phyloP scores from a whole-genome alignment of 30 jellyfish, hydroid and myxozoan genomes.

The Aurelia sp. region DNA sequence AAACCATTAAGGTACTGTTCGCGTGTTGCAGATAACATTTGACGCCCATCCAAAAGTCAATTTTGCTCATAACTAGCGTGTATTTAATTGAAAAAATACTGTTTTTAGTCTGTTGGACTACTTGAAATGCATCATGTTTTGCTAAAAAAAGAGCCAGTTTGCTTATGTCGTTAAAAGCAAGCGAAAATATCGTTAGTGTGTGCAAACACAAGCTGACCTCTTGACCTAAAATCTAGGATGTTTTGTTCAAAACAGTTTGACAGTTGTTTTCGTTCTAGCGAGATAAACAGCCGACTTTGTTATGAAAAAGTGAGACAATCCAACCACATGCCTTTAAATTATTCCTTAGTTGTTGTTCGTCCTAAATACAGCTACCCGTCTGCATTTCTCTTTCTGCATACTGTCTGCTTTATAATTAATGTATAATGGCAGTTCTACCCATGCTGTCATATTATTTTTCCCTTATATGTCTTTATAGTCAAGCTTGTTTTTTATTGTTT shows the following conservation, averaged over 20 bases:
- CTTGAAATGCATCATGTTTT: too few species aligned
- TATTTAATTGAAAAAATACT: too few species aligned
- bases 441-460: too few species aligned
- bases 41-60: too few species aligned
- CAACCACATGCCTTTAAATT: slow-evolving; percentile 26
- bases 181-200: background rate
- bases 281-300: background rate
- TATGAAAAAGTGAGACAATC: background rate
- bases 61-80: too few species aligned
- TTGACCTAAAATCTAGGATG: background rate
- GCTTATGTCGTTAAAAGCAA: too few species aligned
- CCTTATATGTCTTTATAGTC: background rate
- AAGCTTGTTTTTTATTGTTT: background rate
- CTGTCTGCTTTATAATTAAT: background rate
- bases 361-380: slow-evolving; percentile 38
- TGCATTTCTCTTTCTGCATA: slow-evolving; percentile 18
- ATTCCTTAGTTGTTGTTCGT: background rate
- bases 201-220: background rate
- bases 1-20: too few species aligned
- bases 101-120: too few species aligned
- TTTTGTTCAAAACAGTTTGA: background rate
- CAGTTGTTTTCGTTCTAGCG: background rate
- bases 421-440: background rate
- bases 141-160: too few species aligned
- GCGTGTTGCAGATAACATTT: too few species aligned